Conservation (phyloP, 2,797 vertebrate genomes). For the Nyctalus aviator region DNA sequence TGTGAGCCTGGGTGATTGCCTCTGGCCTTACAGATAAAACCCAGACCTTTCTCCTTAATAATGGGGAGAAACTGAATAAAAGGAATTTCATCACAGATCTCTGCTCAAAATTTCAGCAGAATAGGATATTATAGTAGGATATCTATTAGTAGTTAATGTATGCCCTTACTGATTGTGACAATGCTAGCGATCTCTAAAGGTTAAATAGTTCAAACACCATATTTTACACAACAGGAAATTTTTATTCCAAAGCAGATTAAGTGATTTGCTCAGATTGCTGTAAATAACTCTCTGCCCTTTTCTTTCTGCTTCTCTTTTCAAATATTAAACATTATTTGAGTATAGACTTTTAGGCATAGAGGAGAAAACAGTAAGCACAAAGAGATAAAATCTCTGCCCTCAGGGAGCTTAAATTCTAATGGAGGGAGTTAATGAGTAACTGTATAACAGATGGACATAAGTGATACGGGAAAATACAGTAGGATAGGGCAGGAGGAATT, state of each 20-base stretch:
- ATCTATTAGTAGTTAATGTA: slow-evolving; percentile 9
- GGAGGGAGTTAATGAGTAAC: slow-evolving; percentile 30
- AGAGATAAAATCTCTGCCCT: not conserved
- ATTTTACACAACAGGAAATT: slow-evolving; percentile 30
- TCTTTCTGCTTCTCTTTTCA: slow-evolving; percentile 26
- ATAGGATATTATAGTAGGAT: not conserved
- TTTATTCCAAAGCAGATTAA: not conserved
- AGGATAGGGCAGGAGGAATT: not conserved
- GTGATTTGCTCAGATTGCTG: slow-evolving; percentile 50
- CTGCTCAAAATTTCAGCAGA: slow-evolving; percentile 28
- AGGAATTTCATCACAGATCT: slow-evolving; percentile 42
- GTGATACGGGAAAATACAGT: slow-evolving; percentile 20
- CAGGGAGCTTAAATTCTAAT: slow-evolving; percentile 34
- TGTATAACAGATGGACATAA: not conserved
- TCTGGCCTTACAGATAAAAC: slow-evolving; percentile 33
- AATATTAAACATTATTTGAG: slow-evolving; percentile 33
- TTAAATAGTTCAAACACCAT: not conserved
- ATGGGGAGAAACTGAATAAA: slow-evolving; percentile 34
- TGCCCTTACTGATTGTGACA: not conserved
- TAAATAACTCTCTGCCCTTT: slow-evolving; percentile 36
- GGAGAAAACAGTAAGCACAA: slow-evolving; percentile 20
- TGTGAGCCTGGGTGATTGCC: slow-evolving; percentile 37
- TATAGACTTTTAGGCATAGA: not conserved
- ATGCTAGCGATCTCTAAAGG: not conserved
- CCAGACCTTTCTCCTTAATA: slow-evolving; percentile 33